Evolutionary conservation across 2,797 vertebrate species (phyloP).

Genomic region (Syngnathus rostellatus): DNA sequence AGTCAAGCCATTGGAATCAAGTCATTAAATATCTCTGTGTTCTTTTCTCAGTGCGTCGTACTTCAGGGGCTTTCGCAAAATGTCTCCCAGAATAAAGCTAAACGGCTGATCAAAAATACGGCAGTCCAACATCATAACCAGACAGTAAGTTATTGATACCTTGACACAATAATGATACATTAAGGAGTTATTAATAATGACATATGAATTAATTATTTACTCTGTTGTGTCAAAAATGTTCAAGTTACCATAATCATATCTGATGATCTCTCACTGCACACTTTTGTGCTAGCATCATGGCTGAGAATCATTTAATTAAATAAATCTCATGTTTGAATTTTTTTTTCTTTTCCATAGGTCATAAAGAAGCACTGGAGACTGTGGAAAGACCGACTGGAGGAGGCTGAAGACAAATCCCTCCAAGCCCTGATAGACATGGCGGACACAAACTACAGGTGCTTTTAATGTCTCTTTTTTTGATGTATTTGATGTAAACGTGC

Average conservation of each 20-base stretch:
- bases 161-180: neutral
- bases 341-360: conserved; percentile 57
- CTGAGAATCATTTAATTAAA: neutral
- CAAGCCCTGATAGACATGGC: conserved; percentile 53
- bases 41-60: conserved; percentile 61
- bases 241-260: neutral
- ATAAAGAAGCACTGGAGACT: conserved; percentile 68
- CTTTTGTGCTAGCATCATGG: neutral
- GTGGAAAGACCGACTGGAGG: conserved; percentile 74
- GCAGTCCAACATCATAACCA: conserved; percentile 66
- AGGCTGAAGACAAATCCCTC: conserved; percentile 70
- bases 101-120: conserved; percentile 66
- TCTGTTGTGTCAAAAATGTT: neutral
- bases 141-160: conserved; percentile 44
- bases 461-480: neutral
- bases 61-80: conserved; percentile 68
- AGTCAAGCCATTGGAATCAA: neutral
- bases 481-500: neutral
- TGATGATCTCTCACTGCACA: neutral
- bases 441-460: conserved; percentile 67
- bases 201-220: neutral
- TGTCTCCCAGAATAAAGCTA: conserved; percentile 42
- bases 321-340: neutral
- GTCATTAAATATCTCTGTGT: conserved; percentile 3
- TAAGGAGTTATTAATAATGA: too few relatives aligned